Base-by-base conservation (phyloP, 2,888 invertebrate species). In the Dynastes tityus region DNA sequence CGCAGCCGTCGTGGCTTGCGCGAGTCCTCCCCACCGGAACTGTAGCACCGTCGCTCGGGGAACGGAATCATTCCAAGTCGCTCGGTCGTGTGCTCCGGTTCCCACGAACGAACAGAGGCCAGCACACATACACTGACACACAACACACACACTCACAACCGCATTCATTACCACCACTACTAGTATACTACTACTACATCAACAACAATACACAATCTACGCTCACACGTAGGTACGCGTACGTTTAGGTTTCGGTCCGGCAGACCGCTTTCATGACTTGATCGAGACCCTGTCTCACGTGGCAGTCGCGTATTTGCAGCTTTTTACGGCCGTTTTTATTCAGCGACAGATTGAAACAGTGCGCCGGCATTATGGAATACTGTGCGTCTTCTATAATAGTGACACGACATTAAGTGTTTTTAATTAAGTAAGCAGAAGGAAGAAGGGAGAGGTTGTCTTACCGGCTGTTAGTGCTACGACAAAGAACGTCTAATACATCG, bases 21-120 rank as follows among this genome's bases (percentile, higher is more conserved):
- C 84, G 82, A 82, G 83, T 83, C 81, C 82, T 82, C 83, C 82
- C 83, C 82, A 81, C 80, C 82, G 80, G 81, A 75, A 82, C 81
- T 79, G 80, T 80, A 82, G 77, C 80, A 80, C 82, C 79, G 80
- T 79, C 82, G 80, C 75, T 78, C 83, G 81, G 80, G 82, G 82
- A 83, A 85, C 85, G 82, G 83, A 85, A 86, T 86, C 86, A 86
- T 84, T 86, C 82, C 82, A 84, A 84, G 85, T 85, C 84, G 85
- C 82, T 85, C 85, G 82, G 82, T 84, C 81, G 84, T 79, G 77
- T 81, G 82, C 79, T 81, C 78, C 83, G 83, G 82, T 84, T 83
- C 81, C 68, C 68, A 68, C 51, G 68, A 68, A 68, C 51, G 67
- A 68, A 68, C 68, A 51, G 27, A 51, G 68, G 63, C 63, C 32